Evolutionary conservation across 2,797 vertebrate species (phyloP).

Genomic region (Gambusia yucatana): DNA sequence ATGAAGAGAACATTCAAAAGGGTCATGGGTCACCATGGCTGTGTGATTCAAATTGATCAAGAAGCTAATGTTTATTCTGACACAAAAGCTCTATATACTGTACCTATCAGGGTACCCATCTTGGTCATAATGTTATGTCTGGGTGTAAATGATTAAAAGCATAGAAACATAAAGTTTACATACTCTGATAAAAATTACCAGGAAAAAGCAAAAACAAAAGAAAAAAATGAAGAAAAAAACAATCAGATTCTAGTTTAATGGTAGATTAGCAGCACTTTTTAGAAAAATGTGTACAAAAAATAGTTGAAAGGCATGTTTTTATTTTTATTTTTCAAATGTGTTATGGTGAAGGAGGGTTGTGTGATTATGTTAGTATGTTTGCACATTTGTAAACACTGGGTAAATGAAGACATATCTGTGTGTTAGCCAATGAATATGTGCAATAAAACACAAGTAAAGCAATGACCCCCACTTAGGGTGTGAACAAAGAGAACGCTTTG

Average conservation of each 20-base stretch:
- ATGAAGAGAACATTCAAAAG: background rate
- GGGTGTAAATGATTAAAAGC: constrained; percentile 46
- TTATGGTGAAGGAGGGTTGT: constrained; percentile 22
- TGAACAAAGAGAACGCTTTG: constrained; percentile 68
- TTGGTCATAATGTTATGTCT: constrained; percentile 5
- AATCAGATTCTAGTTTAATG: constrained; percentile 24
- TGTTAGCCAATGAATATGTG: constrained; percentile 54
- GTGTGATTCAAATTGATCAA: background rate
- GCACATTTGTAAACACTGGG: constrained; percentile 15
- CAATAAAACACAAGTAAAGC: constrained; percentile 69
- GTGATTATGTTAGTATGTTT: constrained; percentile 37
- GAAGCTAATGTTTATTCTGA: background rate
- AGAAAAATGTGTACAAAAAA: constrained; percentile 29
- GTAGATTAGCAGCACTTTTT: constrained; percentile 48
- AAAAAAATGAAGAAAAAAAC: constrained; percentile 16
- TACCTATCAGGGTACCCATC: background rate
- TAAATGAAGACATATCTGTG: constrained; percentile 26
- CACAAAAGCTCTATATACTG: background rate
- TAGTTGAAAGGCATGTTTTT: constrained; percentile 58
- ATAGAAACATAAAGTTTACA: constrained; percentile 76
- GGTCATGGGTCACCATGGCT: background rate
- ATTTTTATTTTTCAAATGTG: constrained; percentile 22
- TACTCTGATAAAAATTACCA: constrained; percentile 45
- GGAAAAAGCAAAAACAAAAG: constrained; percentile 37
- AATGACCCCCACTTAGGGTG: constrained; percentile 67